These are phyloP conservation scores for Synergus itoensis DNA, from an alignment of 2,888 invertebrate species.

Conservation along the genomic window DNA sequence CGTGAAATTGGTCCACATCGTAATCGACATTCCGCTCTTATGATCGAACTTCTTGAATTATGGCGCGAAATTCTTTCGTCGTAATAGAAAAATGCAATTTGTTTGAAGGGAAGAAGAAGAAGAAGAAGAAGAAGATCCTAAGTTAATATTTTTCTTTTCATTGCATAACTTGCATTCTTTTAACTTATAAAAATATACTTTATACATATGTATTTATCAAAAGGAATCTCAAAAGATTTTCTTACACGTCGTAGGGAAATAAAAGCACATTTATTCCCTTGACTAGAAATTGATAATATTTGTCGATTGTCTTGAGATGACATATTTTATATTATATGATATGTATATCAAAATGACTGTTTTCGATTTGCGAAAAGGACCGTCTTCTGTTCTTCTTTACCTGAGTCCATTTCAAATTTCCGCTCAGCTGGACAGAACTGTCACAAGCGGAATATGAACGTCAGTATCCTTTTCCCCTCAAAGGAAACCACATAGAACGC, in stretches of 20 bases:
- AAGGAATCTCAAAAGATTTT: neutral
- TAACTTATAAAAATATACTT: neutral
- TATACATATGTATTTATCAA: neutral
- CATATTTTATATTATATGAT: neutral
- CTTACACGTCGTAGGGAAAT: neutral
- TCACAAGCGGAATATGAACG: conserved; percentile 51
- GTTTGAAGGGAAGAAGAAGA: neutral
- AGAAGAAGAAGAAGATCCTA: neutral
- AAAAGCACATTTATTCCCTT: neutral
- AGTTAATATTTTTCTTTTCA: neutral
- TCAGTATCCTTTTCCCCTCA: conserved; percentile 62
- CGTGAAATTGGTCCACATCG: conserved; percentile 1
- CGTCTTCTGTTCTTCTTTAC: conserved; percentile 51
- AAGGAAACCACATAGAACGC: conserved; percentile 73
- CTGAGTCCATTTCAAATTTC: conserved; percentile 66
- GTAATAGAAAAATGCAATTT: conserved; percentile 36
- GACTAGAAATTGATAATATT: neutral
- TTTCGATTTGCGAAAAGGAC: neutral
- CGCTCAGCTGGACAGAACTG: conserved; percentile 68
- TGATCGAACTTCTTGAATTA: conserved; percentile 10
- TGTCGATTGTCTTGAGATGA: neutral
- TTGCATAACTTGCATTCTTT: too few species aligned
- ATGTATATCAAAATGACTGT: neutral
- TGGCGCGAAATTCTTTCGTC: conserved; percentile 11
- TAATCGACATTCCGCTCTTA: conserved; percentile 16